Percentiles rank a stretch among this genome's conserved stretches.
Evolutionary conservation across 2,888 invertebrate genomes (phyloP).

Genomic region (Urechis unicinctus): DNA sequence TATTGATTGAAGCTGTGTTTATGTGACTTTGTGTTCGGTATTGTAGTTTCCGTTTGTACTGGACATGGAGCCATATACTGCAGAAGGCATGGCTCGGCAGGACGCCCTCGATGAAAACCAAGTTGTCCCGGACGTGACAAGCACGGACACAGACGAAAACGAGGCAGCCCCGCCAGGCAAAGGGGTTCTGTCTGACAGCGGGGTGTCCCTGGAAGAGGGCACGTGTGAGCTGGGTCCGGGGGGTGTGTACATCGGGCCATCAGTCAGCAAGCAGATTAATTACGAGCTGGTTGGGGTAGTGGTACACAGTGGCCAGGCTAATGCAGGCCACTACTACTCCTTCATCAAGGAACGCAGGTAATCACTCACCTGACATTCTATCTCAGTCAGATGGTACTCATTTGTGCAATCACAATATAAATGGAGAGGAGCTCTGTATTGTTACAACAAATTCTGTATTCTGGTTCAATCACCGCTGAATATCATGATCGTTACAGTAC

Average conservation of each 20-base stretch:
- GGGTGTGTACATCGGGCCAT: neutral
- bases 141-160: neutral
- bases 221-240: neutral
- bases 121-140: neutral
- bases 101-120: slow-evolving; percentile 11
- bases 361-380: neutral
- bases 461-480: neutral
- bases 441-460: neutral
- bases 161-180: neutral
- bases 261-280: slow-evolving; percentile 33
- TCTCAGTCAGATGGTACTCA: too few relatives aligned
- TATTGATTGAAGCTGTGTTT: neutral
- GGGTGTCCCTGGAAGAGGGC: neutral
- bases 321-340: slow-evolving; percentile 57
- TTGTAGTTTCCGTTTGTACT: slow-evolving; percentile 53
- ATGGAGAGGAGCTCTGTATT: neutral
- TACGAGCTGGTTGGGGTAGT: slow-evolving; percentile 55
- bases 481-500: too few relatives aligned
- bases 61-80: slow-evolving; percentile 55
- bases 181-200: neutral
- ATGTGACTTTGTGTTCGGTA: slow-evolving; percentile 4
- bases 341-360: slow-evolving; percentile 52
- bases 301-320: slow-evolving; percentile 56
- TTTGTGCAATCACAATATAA: too few relatives aligned
- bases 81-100: slow-evolving; percentile 49